These are phyloP conservation scores for Myotis daubentonii DNA, from an alignment of 2,797 vertebrate genomes.

Conservation along the genomic window DNA sequence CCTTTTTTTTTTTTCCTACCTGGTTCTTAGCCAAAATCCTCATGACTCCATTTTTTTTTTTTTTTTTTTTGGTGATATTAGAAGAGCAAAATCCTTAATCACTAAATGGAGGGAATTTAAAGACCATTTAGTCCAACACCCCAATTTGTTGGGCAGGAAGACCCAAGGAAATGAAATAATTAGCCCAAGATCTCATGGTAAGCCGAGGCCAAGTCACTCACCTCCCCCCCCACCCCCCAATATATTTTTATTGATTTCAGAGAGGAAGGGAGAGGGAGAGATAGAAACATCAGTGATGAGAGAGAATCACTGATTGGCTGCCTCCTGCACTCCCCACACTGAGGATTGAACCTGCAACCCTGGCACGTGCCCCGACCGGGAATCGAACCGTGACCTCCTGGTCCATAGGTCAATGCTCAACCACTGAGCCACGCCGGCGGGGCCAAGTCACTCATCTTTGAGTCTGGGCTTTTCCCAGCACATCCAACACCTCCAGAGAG, in stretches of 20 bases:
- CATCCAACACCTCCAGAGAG: not conserved
- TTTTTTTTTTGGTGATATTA: not conserved
- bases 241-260: no score
- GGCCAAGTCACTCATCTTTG: not conserved
- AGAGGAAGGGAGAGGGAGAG: no score
- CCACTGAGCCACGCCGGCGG: no score
- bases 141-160: not conserved
- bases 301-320: no score
- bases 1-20: not conserved
- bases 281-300: no score
- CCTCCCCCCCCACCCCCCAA: no score
- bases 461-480: not conserved
- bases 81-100: not conserved
- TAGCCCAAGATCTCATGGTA: not conserved
- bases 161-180: not conserved
- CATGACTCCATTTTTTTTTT: not conserved
- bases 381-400: no score
- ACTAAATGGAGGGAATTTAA: not conserved
- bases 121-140: not conserved
- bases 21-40: conserved; percentile 4
- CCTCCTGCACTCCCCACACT: no score
- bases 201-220: no score
- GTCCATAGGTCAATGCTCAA: no score
- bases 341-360: no score
- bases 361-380: no score